Conservation (phyloP, 2,888 invertebrate genomes). For the Linyphia triangularis region DNA sequence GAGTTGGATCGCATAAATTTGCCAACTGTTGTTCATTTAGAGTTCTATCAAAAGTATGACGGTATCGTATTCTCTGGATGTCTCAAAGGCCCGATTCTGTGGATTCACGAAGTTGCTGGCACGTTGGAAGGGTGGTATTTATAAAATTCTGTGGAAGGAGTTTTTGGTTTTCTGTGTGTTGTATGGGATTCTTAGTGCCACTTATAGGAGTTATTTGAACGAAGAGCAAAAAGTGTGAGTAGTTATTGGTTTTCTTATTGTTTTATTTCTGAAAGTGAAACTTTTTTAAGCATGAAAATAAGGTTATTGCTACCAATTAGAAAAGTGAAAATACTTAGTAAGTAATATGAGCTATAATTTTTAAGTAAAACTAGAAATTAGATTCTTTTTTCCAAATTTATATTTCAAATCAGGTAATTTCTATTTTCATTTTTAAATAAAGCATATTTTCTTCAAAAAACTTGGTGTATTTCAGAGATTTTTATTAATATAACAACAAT, state of each 20-base stretch:
- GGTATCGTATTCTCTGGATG: slow-evolving; percentile 79
- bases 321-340: neutral
- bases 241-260: neutral
- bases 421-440: no score
- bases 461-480: no score
- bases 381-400: no score
- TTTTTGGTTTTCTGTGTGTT: slow-evolving; percentile 81
- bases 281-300: neutral
- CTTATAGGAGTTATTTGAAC: slow-evolving; percentile 9
- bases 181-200: slow-evolving; percentile 81
- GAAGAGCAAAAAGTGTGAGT: slow-evolving; percentile 34
- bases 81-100: slow-evolving; percentile 78
- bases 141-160: slow-evolving; percentile 83
- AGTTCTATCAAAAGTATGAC: slow-evolving; percentile 76
- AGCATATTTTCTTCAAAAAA: no score
- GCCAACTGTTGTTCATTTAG: no score
- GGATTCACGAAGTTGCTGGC: slow-evolving; percentile 83
- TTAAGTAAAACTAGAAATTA: no score
- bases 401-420: no score
- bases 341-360: no score
- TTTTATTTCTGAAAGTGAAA: neutral
- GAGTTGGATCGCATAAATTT: no score
- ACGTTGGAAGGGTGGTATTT: slow-evolving; percentile 83
- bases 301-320: no score
- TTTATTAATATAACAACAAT: no score